Evolutionary conservation across 2,797 vertebrate species (phyloP), one percentile per base, ranked within the genome.

Genomic region (Sebastiscus tertius): DNA sequence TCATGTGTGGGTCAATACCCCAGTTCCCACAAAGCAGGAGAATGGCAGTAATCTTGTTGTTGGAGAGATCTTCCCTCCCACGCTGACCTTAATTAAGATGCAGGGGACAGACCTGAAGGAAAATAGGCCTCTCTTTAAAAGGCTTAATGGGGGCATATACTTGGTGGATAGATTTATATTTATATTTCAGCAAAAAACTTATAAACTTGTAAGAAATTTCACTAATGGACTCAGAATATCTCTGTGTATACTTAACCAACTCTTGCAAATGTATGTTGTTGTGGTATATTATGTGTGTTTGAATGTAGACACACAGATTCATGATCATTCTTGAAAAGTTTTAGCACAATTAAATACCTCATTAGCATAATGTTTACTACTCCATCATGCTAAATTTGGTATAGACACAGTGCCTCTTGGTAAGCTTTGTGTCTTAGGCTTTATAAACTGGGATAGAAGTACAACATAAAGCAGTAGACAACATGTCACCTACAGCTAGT

Each of bases 11-110:
- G 89, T 93, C 92, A 92, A 91, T 90, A 93, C 91, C 87, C 84
- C 46, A 10, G 90, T 93, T 94, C 93, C 93, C 93, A 95, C 92
- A 92, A 88, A 89, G 91, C 80, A 27, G 80, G 75, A 93, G 93
- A 94, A 93, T 91, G 82, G 88, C 88, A 87, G 81, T 75, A 80
- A 87, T 91, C 91, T 91, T 82, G 87, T 77, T 91, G 90, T 88
- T 75, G 86, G 78, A 71, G 76, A 86, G 87, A 81, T 88, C 71
- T 78, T 77, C 84, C 80, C 88, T 89, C 83, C 87, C 86, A 87
- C 69, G 8, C 80, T 29, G 79, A 78, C 79, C 86, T 84, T 92
- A 83, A 95, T 92, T 94, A 93, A 89, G 83, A 95, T 92, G 90
- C 93, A 90, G 62, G 58, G 78, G 77, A 82, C 65, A 39, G 66